These are phyloP conservation scores for Cerceris rybyensis DNA, from an alignment of 2,888 invertebrate genomes.

Conservation along the genomic window DNA sequence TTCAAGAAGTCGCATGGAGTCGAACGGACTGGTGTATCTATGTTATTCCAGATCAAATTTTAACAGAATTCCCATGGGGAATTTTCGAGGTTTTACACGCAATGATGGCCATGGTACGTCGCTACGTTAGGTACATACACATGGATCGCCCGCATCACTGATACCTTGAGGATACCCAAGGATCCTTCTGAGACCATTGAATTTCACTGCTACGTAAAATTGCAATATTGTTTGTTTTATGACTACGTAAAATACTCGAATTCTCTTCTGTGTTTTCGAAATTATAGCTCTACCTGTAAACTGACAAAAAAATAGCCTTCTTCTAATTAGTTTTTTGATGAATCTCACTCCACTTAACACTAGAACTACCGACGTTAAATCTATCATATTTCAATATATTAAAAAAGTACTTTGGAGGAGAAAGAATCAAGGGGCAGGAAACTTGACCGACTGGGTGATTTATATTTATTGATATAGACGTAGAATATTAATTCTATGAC, in stretches of 20 bases:
- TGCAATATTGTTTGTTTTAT: conserved; percentile 33
- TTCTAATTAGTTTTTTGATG: too few species aligned
- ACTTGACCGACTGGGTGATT: too few species aligned
- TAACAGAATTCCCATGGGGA: neutral
- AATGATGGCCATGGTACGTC: conserved; percentile 6
- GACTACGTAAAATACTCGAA: neutral
- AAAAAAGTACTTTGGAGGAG: too few species aligned
- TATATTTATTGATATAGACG: too few species aligned
- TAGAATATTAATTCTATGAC: too few species aligned
- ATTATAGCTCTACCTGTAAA: too few species aligned
- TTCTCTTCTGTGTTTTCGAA: neutral
- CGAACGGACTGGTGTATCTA: neutral
- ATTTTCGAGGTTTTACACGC: neutral
- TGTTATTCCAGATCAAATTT: neutral
- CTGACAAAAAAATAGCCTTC: too few species aligned
- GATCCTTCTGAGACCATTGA: conserved; percentile 44
- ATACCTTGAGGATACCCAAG: conserved; percentile 38
- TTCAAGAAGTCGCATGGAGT: neutral
- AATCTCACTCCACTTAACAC: too few species aligned
- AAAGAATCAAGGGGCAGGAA: too few species aligned
- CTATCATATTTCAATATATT: too few species aligned
- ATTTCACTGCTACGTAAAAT: conserved; percentile 27
- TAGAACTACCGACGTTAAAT: too few species aligned
- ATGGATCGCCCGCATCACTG: conserved; percentile 31
- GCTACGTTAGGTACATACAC: conserved; percentile 21